Evolutionary conservation across 2,113 vertebrate genomes (phyloP).

Genomic region (Ammospiza caudacuta): DNA sequence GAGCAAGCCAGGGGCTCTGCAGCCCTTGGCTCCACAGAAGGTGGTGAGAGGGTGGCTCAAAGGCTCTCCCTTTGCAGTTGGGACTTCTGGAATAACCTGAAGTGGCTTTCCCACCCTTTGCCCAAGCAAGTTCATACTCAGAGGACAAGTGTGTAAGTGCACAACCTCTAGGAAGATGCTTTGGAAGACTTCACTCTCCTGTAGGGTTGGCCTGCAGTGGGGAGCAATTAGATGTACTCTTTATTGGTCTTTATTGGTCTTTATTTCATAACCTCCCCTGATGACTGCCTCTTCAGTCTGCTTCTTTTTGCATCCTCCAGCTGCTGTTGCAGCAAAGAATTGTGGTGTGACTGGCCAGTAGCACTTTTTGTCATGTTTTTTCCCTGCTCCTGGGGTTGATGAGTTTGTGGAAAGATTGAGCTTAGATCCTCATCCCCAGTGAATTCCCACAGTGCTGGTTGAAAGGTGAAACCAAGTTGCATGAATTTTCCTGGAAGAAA

Average conservation of each 20-base stretch:
- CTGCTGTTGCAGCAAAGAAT: neutral
- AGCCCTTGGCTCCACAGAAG: neutral
- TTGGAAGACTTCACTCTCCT: neutral
- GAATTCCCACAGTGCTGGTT: neutral
- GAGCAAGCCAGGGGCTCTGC: neutral
- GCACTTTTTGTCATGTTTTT: neutral
- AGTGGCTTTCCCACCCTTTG: neutral
- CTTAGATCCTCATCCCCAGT: neutral
- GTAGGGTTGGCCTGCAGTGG: neutral
- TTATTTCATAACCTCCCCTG: neutral
- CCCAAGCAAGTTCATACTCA: neutral
- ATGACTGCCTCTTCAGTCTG: neutral
- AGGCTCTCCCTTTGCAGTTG: neutral
- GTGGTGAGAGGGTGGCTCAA: neutral
- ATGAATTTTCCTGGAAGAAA: conserved; percentile 7
- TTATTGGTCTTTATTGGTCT: neutral
- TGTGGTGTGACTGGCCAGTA: neutral
- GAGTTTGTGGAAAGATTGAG: neutral
- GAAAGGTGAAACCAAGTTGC: conserved; percentile 11
- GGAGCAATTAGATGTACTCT: neutral
- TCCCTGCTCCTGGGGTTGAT: neutral
- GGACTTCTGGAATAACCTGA: neutral
- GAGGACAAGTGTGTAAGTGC: neutral
- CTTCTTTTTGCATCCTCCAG: neutral
- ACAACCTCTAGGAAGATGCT: neutral